These are phyloP conservation scores for Seison nebaliae DNA, from an alignment of 1,140 invertebrate genomes.

Conservation along the genomic window DNA sequence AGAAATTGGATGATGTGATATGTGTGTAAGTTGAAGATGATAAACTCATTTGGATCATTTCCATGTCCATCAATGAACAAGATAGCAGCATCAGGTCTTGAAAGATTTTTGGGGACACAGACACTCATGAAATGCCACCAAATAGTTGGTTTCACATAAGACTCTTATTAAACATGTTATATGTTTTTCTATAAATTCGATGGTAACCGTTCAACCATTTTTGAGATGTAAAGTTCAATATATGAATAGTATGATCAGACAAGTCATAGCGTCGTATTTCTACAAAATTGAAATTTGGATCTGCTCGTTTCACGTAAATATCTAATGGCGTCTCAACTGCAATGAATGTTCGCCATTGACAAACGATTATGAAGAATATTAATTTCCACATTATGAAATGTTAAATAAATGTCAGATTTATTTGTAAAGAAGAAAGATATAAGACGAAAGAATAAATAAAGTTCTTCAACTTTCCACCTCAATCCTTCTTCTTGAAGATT, in stretches of 20 bases:
- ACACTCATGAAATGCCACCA: slow-evolving; percentile 21
- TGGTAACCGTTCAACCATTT: slow-evolving; percentile 18
- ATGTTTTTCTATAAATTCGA: slow-evolving; percentile 9
- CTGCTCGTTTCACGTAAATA: slow-evolving; percentile 11
- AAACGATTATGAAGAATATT: too few relatives aligned
- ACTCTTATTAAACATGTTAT: too few relatives aligned
- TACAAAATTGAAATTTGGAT: slow-evolving; percentile 10
- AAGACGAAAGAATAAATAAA: too few relatives aligned
- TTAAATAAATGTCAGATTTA: too few relatives aligned
- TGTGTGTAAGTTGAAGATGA: neutral
- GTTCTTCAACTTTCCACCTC: too few relatives aligned
- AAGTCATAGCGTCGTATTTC: slow-evolving; percentile 14
- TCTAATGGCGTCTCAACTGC: slow-evolving; percentile 6
- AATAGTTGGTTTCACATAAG: slow-evolving; percentile 16
- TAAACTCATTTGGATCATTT: slow-evolving; percentile 14
- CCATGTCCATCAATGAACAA: slow-evolving; percentile 20
- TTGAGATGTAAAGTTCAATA: slow-evolving; percentile 20
- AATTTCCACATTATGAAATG: too few relatives aligned
- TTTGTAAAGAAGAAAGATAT: too few relatives aligned
- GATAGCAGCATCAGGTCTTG: slow-evolving; percentile 15
- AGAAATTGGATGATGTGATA: neutral
- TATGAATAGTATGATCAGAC: slow-evolving; percentile 17
- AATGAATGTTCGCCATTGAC: too few relatives aligned
- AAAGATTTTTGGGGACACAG: slow-evolving; percentile 18
- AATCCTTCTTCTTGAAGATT: too few relatives aligned